A percentile compares a stretch with the other conserved stretches of the same genome.
Evolutionary conservation across 2,888 invertebrate genomes (phyloP).

Genomic region (Ariolimax columbianus): DNA sequence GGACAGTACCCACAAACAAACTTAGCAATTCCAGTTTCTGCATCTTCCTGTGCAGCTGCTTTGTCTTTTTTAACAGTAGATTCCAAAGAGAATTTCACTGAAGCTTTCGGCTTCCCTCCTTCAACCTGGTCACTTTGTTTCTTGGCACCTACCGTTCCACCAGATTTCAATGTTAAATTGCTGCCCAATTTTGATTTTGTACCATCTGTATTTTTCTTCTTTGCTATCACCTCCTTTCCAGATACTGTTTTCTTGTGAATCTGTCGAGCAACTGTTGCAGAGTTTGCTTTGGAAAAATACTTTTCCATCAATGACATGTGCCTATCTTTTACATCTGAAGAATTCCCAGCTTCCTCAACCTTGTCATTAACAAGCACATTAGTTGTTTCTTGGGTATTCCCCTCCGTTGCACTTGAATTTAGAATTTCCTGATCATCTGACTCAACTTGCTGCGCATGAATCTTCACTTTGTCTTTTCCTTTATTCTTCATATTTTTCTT

Average conservation of each 20-base stretch:
- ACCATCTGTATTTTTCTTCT: neutral
- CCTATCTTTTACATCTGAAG: constrained; percentile 15
- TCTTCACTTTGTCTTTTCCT: constrained; percentile 10
- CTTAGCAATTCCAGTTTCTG: constrained; percentile 32
- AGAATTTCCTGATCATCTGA: neutral
- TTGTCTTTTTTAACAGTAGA: constrained; percentile 16
- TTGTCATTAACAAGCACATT: neutral
- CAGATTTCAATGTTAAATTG: constrained; percentile 3
- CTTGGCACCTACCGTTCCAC: neutral
- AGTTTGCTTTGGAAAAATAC: constrained; percentile 42
- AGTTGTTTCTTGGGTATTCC: neutral
- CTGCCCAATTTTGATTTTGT: neutral
- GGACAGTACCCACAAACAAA: constrained; percentile 52
- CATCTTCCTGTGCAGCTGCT: constrained; percentile 4
- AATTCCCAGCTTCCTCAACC: neutral
- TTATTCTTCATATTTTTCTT: constrained; percentile 35
- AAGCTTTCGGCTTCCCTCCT: constrained; percentile 7
- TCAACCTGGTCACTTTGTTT: neutral
- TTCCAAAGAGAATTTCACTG: constrained; percentile 32
- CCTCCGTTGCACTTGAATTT: neutral
- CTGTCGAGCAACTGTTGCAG: constrained; percentile 37
- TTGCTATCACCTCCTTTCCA: neutral
- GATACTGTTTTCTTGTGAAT: constrained; percentile 10
- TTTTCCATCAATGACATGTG: constrained; percentile 50
- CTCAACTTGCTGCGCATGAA: neutral